Conservation (phyloP, 30 jellyfish, hydroid and myxozoan species). For the Catostylus mosaicus region DNA sequence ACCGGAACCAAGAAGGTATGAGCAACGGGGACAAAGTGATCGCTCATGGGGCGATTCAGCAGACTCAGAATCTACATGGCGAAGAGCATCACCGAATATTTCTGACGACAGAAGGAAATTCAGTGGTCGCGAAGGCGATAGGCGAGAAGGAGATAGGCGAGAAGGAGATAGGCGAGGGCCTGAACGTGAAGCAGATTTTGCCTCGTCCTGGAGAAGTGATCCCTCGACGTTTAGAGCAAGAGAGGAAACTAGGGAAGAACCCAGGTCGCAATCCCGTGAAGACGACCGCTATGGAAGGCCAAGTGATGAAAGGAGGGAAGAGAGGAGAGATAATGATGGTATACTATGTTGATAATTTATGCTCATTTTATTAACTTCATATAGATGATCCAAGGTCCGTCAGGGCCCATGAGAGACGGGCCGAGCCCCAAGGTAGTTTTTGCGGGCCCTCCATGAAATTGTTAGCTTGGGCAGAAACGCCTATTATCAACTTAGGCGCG, state of each 20-base stretch:
- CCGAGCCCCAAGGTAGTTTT: too few relatives aligned
- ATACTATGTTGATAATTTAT: too few relatives aligned
- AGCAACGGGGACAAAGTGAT: slow-evolving; percentile 30
- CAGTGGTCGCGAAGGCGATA: slow-evolving; percentile 53
- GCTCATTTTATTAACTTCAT: too few relatives aligned
- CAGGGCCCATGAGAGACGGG: too few relatives aligned
- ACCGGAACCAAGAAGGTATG: slow-evolving; percentile 54
- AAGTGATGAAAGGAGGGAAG: slow-evolving; percentile 31
- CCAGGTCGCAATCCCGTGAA: slow-evolving; percentile 14
- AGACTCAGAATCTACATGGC: slow-evolving; percentile 56
- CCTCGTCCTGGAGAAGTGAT: slow-evolving; percentile 77
- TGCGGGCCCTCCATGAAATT: too few relatives aligned
- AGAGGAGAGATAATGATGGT: neutral
- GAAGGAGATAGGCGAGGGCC: slow-evolving; percentile 62
- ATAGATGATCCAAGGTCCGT: too few relatives aligned
- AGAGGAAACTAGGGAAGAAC: slow-evolving; percentile 26
- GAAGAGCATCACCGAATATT: slow-evolving; percentile 40
- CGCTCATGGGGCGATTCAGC: slow-evolving; percentile 73
- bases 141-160: slow-evolving; percentile 53
- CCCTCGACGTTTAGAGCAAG: slow-evolving; percentile 35
- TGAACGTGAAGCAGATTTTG: slow-evolving; percentile 65
- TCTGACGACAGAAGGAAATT: slow-evolving; percentile 51
- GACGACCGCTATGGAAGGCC: slow-evolving; percentile 22
- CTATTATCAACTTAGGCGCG: too few relatives aligned
- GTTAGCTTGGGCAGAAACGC: too few relatives aligned